Evolutionary conservation across 2,797 vertebrate species (phyloP).

Genomic region (Rallus crepitans): DNA sequence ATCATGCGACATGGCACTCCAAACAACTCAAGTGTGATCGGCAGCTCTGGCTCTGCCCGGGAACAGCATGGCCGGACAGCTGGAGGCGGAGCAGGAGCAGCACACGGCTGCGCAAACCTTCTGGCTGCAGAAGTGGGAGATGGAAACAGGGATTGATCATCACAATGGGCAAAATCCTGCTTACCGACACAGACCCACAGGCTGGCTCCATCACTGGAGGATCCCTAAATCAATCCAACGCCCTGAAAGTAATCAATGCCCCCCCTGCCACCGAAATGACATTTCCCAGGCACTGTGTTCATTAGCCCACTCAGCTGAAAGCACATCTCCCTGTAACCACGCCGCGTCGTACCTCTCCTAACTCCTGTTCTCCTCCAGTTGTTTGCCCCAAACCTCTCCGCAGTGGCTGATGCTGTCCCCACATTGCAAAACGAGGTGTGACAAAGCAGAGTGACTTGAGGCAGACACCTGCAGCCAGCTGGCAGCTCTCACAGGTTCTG

Average conservation of each 20-base stretch:
- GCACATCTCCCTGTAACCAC: neutral
- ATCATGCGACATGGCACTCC: neutral
- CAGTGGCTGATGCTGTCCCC: neutral
- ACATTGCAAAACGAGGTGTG: neutral
- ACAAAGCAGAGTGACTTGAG: neutral
- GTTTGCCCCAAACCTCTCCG: neutral
- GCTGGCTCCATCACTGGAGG: neutral
- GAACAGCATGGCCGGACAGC: neutral
- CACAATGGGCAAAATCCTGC: neutral
- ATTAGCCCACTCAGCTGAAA: neutral
- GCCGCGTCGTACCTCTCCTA: accelerated
- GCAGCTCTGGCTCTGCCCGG: accelerated
- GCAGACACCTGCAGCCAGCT: neutral
- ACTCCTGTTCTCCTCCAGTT: accelerated
- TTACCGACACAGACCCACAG: neutral
- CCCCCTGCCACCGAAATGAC: neutral
- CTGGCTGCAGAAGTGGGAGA: accelerated
- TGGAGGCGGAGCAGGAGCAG: neutral
- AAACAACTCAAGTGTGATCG: neutral
- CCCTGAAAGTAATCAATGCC: neutral
- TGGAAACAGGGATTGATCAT: neutral
- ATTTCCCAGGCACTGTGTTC: neutral
- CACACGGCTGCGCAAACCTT: neutral
- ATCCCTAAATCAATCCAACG: neutral
- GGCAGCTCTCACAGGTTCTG: neutral